A percentile compares a stretch with the other conserved stretches of the same genome.
phyloP scores from a whole-genome alignment of 1,140 invertebrate species.

The Drosophila parabipectinata region DNA sequence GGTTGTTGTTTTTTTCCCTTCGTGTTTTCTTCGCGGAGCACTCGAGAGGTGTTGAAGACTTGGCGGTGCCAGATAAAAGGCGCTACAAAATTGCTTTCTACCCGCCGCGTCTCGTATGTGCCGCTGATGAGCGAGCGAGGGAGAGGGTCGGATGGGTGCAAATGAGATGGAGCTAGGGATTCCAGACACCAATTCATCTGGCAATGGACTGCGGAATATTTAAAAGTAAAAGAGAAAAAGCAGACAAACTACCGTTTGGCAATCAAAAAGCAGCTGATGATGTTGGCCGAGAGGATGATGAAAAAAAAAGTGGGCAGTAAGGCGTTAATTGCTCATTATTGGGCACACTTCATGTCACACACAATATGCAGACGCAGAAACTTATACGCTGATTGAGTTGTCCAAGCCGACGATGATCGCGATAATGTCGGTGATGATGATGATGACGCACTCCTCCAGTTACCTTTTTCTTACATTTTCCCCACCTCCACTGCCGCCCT shows the following conservation, averaged over 20 bases:
- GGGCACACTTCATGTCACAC: conserved; percentile 83
- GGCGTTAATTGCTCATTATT: conserved; percentile 83
- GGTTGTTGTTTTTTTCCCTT: conserved; percentile 25
- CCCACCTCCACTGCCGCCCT: conserved; percentile 38
- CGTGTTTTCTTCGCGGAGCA: conserved; percentile 46
- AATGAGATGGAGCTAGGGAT: conserved; percentile 23
- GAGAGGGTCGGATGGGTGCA: neutral
- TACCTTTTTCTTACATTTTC: conserved; percentile 38
- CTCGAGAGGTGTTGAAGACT: conserved; percentile 80
- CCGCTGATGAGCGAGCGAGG: neutral
- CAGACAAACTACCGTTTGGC: conserved; percentile 55
- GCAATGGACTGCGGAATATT: conserved; percentile 49
- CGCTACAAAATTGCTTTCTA: conserved; percentile 76
- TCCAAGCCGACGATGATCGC: conserved; percentile 31
- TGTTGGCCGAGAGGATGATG: conserved; percentile 16
- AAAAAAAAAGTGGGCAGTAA: conserved; percentile 69
- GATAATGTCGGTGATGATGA: conserved; percentile 6
- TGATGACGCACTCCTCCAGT: conserved; percentile 47
- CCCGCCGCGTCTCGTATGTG: conserved; percentile 44
- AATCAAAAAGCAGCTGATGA: conserved; percentile 38
- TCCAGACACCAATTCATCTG: conserved; percentile 52
- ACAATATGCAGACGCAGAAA: conserved; percentile 61
- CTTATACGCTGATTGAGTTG: conserved; percentile 70
- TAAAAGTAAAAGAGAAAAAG: conserved; percentile 29
- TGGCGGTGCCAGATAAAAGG: conserved; percentile 81